Evolutionary conservation across 2,797 vertebrate species (phyloP).

Genomic region (Cyprinodon diabolis): DNA sequence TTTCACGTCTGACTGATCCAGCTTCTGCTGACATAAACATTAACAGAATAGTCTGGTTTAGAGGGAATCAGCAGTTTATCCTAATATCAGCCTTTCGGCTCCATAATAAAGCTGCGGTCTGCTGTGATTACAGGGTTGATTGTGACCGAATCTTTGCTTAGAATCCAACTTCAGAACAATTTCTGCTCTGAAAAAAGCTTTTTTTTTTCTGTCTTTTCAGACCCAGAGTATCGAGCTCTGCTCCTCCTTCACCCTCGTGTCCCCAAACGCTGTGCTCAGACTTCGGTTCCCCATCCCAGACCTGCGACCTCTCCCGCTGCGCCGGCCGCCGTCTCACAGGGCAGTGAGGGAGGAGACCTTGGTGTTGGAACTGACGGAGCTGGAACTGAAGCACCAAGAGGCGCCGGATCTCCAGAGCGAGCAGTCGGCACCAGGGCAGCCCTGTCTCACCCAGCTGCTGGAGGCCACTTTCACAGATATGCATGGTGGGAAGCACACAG

Average conservation of each 20-base stretch:
- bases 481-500: constrained; percentile 77
- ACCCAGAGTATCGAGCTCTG: constrained; percentile 70
- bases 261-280: constrained; percentile 83
- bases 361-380: constrained; percentile 83
- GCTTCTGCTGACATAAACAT: constrained; percentile 29
- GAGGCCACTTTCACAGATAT: constrained; percentile 87
- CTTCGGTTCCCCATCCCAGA: constrained; percentile 90
- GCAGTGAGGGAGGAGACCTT: constrained; percentile 85
- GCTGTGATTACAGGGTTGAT: background rate
- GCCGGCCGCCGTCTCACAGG: constrained; percentile 79
- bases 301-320: constrained; percentile 79
- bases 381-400: constrained; percentile 84
- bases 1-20: constrained; percentile 7
- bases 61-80: constrained; percentile 7
- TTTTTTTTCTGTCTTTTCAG: constrained; percentile 46
- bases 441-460: constrained; percentile 81
- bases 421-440: constrained; percentile 46
- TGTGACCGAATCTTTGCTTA: background rate
- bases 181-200: background rate
- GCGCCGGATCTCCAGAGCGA: constrained; percentile 78
- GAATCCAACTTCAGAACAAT: constrained; percentile 12
- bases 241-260: constrained; percentile 81
- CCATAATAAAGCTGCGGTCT: constrained; percentile 4
- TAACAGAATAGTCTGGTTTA: constrained; percentile 3
- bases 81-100: background rate